These are phyloP conservation scores for Boloria euphrosyne DNA, from an alignment of 2,888 invertebrate genomes.

Conservation along the genomic window DNA sequence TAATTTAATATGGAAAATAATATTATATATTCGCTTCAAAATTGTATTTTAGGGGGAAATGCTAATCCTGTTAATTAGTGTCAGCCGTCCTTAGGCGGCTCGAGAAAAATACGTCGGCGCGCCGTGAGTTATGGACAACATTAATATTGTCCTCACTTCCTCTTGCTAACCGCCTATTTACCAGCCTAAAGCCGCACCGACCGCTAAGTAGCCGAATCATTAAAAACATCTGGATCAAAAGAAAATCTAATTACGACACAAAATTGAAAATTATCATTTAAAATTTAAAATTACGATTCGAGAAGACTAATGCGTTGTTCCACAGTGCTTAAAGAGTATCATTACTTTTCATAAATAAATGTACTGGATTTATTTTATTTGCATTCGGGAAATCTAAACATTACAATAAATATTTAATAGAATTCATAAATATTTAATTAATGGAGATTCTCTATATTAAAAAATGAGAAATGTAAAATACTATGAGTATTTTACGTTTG, in stretches of 20 bases:
- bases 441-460: too few relatives aligned
- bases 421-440: too few relatives aligned
- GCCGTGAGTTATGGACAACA: slow-evolving; percentile 71
- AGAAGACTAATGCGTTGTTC: not conserved
- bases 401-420: too few relatives aligned
- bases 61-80: slow-evolving; percentile 80
- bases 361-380: too few relatives aligned
- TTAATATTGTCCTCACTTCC: slow-evolving; percentile 78
- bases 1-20: slow-evolving; percentile 21
- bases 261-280: slow-evolving; percentile 21
- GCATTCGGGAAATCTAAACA: too few relatives aligned
- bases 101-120: slow-evolving; percentile 73
- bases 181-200: slow-evolving; percentile 55
- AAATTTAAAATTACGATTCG: slow-evolving; percentile 1
- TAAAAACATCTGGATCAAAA: slow-evolving; percentile 41
- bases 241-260: slow-evolving; percentile 33
- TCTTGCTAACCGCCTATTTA: slow-evolving; percentile 64
- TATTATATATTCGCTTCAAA: slow-evolving; percentile 20
- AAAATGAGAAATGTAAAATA: too few relatives aligned
- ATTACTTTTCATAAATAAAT: not conserved
- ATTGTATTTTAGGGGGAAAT: slow-evolving; percentile 61
- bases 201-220: slow-evolving; percentile 37
- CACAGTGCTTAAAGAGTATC: not conserved
- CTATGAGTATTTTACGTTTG: too few relatives aligned
- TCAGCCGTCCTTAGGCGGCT: slow-evolving; percentile 65